These are phyloP conservation scores for Globodera rostochiensis DNA, from an alignment of 1,140 invertebrate genomes.

Conservation along the genomic window DNA sequence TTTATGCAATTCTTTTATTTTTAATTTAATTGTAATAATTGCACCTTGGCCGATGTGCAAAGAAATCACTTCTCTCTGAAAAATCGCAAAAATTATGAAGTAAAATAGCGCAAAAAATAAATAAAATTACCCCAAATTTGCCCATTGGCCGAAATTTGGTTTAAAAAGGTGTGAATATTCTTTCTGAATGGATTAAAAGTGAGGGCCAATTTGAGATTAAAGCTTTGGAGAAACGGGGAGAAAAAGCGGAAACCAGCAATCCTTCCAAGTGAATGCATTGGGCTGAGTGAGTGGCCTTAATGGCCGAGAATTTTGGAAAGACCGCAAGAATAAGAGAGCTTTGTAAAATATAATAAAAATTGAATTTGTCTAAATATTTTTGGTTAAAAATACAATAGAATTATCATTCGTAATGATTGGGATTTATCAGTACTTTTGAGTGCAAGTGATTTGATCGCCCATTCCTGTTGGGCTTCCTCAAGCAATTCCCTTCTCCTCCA, in stretches of 20 bases:
- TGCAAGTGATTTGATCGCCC: too few species aligned
- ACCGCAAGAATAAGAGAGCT: too few species aligned
- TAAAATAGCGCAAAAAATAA: not conserved
- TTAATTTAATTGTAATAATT: not conserved
- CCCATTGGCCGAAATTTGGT: not conserved
- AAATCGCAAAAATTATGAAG: too few species aligned
- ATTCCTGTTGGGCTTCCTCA: too few species aligned
- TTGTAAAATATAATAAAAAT: too few species aligned
- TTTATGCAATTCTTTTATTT: not conserved
- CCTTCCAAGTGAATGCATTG: not conserved
- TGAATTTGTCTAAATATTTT: too few species aligned
- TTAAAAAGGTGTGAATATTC: not conserved
- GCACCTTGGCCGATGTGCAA: constrained; percentile 68
- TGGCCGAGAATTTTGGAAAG: not conserved
- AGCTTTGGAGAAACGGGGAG: not conserved
- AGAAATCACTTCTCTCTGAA: constrained; percentile 69
- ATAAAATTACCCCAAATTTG: constrained; percentile 2
- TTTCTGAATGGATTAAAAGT: not conserved
- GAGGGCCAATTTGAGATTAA: not conserved
- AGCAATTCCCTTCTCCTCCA: too few species aligned
- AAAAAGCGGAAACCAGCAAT: not conserved
- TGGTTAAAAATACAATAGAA: too few species aligned
- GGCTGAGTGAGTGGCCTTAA: not conserved
- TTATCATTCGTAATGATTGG: too few species aligned
- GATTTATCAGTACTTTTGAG: too few species aligned